phyloP scores from a whole-genome alignment of 2,797 vertebrate species.

The Oryzias sinensis region DNA sequence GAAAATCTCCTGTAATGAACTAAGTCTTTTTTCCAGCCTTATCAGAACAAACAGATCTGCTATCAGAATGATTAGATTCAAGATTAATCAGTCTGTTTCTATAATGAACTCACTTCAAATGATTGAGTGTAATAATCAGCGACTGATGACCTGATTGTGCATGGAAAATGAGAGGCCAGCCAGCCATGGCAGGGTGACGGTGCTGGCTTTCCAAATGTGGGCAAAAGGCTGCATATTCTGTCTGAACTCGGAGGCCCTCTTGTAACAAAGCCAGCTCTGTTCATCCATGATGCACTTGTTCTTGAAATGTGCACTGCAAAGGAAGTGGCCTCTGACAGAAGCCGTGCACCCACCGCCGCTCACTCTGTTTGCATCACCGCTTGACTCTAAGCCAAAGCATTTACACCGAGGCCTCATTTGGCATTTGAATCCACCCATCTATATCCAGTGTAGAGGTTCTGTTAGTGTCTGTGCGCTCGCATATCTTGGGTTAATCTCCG shows the following conservation, averaged over 20 bases:
- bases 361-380: not conserved
- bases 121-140: not conserved
- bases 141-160: conserved; percentile 15
- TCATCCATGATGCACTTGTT: conserved; percentile 31
- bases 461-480: conserved; percentile 10
- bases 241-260: conserved; percentile 18
- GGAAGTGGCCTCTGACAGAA: not conserved
- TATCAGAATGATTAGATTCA: too few relatives aligned
- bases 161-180: not conserved
- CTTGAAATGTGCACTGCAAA: conserved; percentile 19
- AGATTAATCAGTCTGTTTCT: too few relatives aligned
- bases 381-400: conserved; percentile 2
- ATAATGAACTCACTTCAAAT: too few relatives aligned
- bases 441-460: conserved; percentile 3
- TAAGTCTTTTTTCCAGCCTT: too few relatives aligned
- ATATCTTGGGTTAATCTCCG: conserved; percentile 15
- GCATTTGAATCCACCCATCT: conserved; percentile 5
- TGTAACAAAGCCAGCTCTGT: not conserved
- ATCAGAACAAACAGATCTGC: too few relatives aligned
- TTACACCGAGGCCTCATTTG: not conserved
- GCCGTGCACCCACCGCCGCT: not conserved
- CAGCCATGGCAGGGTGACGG: not conserved
- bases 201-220: conserved; percentile 13
- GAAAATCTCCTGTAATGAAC: too few relatives aligned
- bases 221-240: conserved; percentile 3